Evolutionary conservation across 2,888 invertebrate genomes (phyloP).

Genomic region (Tenodera sinensis): DNA sequence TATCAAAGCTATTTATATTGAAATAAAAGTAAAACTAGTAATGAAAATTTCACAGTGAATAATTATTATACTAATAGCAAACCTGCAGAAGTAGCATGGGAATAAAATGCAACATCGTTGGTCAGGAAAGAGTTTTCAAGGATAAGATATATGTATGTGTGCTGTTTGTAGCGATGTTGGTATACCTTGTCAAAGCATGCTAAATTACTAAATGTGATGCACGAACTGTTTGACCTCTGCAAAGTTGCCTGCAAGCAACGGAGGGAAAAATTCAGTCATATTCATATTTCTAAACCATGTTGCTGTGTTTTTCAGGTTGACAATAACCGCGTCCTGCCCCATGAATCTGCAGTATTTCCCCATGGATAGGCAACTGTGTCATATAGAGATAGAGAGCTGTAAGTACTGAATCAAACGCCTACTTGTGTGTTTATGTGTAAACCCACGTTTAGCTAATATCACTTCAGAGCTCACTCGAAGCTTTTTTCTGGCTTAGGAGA

Average conservation of each 20-base stretch:
- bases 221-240: neutral
- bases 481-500: neutral
- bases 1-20: too few species aligned
- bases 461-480: neutral
- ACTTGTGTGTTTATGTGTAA: constrained; percentile 30
- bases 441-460: neutral
- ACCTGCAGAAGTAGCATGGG: too few species aligned
- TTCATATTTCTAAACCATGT: neutral
- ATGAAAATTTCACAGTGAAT: too few species aligned
- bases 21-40: too few species aligned
- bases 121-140: neutral
- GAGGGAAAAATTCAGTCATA: neutral
- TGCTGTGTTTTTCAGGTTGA: constrained; percentile 64
- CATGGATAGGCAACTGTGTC: constrained; percentile 92
- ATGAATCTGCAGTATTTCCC: constrained; percentile 96
- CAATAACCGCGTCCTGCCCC: constrained; percentile 92
- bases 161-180: neutral
- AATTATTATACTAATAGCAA: too few species aligned
- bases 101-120: too few species aligned
- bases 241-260: neutral
- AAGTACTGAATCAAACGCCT: constrained; percentile 59
- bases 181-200: neutral
- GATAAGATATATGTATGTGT: neutral
- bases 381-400: constrained; percentile 97
- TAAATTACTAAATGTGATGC: neutral